These are phyloP conservation scores for Danaus chrysippus DNA, from an alignment of 2,888 invertebrate genomes.

Conservation along the genomic window DNA sequence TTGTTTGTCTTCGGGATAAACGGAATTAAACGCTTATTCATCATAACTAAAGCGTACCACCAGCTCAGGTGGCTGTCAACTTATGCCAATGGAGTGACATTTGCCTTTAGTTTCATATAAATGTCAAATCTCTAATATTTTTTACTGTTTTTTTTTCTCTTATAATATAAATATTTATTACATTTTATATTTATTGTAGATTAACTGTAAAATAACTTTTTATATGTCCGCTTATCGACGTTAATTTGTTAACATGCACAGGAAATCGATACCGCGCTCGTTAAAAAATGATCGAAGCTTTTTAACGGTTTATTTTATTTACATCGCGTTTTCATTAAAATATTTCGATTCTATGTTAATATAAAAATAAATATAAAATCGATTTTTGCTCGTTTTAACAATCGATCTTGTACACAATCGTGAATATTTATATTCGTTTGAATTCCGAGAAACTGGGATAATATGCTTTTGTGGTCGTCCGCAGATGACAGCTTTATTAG, in stretches of 20 bases:
- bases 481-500: constrained; percentile 48
- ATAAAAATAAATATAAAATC: too few species aligned
- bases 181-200: too few species aligned
- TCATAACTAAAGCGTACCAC: constrained; percentile 8
- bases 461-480: constrained; percentile 44
- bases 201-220: too few species aligned
- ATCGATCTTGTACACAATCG: constrained; percentile 11
- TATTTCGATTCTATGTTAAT: too few species aligned
- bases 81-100: constrained; percentile 9
- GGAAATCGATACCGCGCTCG: too few species aligned
- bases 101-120: constrained; percentile 10
- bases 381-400: too few species aligned
- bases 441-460: constrained; percentile 41
- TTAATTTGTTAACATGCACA: too few species aligned
- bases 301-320: too few species aligned
- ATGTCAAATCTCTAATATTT: constrained; percentile 11
- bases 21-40: constrained; percentile 13
- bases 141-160: constrained; percentile 3
- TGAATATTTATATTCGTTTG: constrained; percentile 28
- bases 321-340: too few species aligned
- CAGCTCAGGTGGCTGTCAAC: constrained; percentile 13
- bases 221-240: too few species aligned
- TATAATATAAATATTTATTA: too few species aligned
- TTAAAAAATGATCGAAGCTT: too few species aligned
- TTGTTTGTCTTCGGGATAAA: constrained; percentile 10